phyloP scores from a whole-genome alignment of 2,797 vertebrate species.

The Aphelocoma californica region DNA sequence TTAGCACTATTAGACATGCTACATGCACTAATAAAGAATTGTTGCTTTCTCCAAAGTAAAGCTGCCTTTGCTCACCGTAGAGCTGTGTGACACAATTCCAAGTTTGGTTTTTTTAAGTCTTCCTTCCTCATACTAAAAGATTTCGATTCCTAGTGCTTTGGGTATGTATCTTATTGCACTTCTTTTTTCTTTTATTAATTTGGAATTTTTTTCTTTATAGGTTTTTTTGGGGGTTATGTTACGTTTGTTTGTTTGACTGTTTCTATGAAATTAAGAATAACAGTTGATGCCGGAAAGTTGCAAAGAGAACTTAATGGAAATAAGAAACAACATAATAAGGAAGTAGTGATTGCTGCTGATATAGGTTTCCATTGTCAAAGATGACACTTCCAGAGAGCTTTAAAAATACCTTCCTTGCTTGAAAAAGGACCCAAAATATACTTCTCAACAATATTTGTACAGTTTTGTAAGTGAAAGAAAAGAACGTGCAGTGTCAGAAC shows the following conservation, averaged over 20 bases:
- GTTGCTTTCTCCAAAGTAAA: background rate
- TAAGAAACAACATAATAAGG: background rate
- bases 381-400: background rate
- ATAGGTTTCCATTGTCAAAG: accelerated
- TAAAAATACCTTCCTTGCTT: background rate
- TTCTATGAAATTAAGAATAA: background rate
- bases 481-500: background rate
- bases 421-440: background rate
- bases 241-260: background rate
- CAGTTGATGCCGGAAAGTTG: background rate
- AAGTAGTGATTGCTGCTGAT: background rate
- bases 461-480: background rate
- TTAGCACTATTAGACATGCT: background rate
- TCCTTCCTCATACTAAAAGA: background rate
- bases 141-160: background rate
- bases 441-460: background rate
- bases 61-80: background rate
- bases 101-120: background rate
- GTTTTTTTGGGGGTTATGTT: background rate
- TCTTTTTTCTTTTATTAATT: background rate
- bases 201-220: background rate
- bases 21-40: background rate
- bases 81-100: background rate
- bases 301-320: background rate
- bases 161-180: background rate